Conservation (phyloP, 2,797 vertebrate species). For the Falco berigora region DNA sequence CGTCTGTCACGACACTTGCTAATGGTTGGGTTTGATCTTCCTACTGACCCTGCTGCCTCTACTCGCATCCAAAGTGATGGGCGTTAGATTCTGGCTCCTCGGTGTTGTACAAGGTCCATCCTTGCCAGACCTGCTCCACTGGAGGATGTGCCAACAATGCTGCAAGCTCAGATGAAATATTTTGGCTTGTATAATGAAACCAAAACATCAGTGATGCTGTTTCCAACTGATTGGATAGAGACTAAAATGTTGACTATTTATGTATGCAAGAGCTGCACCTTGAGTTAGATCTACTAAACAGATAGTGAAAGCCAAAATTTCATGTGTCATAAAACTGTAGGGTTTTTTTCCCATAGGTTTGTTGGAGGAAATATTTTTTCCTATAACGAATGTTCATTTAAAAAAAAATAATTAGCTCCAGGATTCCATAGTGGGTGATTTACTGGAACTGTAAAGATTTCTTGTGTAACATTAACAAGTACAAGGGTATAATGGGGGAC, state of each 20-base stretch:
- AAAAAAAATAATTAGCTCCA: background rate
- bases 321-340: background rate
- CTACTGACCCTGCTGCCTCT: background rate
- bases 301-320: background rate
- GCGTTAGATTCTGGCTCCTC: background rate
- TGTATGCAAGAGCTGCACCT: background rate
- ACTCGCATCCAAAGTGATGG: accelerated
- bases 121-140: background rate
- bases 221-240: background rate
- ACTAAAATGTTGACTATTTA: background rate
- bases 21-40: background rate
- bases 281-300: background rate
- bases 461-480: background rate
- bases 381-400: background rate
- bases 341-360: background rate
- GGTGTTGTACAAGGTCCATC: background rate
- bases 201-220: background rate
- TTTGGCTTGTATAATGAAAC: background rate
- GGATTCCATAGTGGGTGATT: background rate
- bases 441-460: background rate
- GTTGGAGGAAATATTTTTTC: background rate
- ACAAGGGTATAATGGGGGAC: background rate
- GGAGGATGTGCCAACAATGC: background rate
- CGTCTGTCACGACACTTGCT: background rate
- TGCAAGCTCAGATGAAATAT: background rate